A percentile compares a stretch with the other conserved stretches of the same genome.
phyloP scores from a whole-genome alignment of 2,113 vertebrate genomes.

The Sebastes fasciatus region DNA sequence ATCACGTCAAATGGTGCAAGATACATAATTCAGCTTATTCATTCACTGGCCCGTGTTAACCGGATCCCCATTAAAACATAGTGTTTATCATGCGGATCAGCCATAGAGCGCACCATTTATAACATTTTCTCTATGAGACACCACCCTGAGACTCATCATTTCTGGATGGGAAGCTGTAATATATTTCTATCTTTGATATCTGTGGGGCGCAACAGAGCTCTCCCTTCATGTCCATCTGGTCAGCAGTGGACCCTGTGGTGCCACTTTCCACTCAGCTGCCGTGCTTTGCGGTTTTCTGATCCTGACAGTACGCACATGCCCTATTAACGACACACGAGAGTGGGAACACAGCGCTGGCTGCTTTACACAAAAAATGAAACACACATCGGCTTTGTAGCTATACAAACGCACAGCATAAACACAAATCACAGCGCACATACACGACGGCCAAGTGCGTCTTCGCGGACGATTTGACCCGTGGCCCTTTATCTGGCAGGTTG shows the following conservation, averaged over 20 bases:
- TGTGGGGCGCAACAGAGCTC: slow-evolving; percentile 58
- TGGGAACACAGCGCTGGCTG: slow-evolving; percentile 5
- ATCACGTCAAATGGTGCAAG: slow-evolving; percentile 63
- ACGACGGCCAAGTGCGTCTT: slow-evolving; percentile 29
- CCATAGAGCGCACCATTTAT: slow-evolving; percentile 54
- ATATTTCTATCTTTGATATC: slow-evolving; percentile 73
- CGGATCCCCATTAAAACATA: slow-evolving; percentile 56
- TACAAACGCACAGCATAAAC: not conserved
- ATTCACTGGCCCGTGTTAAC: slow-evolving; percentile 57
- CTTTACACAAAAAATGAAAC: slow-evolving; percentile 27
- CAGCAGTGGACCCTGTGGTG: slow-evolving; percentile 63
- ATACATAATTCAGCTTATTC: slow-evolving; percentile 73
- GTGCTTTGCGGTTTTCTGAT: slow-evolving; percentile 56
- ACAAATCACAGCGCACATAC: not conserved
- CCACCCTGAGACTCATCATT: slow-evolving; percentile 62
- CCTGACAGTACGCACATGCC: slow-evolving; percentile 60
- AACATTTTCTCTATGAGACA: slow-evolving; percentile 55
- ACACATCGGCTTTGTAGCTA: slow-evolving; percentile 10
- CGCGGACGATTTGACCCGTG: slow-evolving; percentile 32
- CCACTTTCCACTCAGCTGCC: slow-evolving; percentile 62
- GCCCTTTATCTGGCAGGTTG: slow-evolving; percentile 41
- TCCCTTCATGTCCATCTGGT: slow-evolving; percentile 81
- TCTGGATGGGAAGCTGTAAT: slow-evolving; percentile 54
- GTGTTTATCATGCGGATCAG: slow-evolving; percentile 61
- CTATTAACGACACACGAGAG: slow-evolving; percentile 60